phyloP scores from a whole-genome alignment of 2,797 vertebrate species.

The Semotilus atromaculatus region DNA sequence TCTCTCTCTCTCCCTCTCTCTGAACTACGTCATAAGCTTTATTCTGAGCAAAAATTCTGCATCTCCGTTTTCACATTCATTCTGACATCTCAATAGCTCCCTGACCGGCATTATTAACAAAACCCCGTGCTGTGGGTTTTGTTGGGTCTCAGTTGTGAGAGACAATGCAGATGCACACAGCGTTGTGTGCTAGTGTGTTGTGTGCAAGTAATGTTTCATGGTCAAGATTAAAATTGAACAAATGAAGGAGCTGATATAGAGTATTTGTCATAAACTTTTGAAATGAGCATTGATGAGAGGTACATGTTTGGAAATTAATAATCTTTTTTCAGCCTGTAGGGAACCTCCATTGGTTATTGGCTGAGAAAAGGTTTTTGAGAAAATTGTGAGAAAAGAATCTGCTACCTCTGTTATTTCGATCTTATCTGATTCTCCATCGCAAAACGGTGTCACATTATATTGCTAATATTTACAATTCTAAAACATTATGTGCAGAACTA shows the following conservation, averaged over 20 bases:
- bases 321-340: background rate
- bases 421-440: no score
- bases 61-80: slow-evolving; percentile 30
- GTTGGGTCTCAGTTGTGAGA: background rate
- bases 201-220: slow-evolving; percentile 18
- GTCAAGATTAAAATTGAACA: slow-evolving; percentile 29
- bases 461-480: background rate
- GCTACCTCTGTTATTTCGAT: background rate
- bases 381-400: background rate
- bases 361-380: background rate
- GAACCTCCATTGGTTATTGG: background rate
- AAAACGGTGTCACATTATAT: background rate
- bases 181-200: background rate
- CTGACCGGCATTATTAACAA: slow-evolving; percentile 5
- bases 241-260: slow-evolving; percentile 1
- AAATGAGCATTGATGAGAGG: background rate
- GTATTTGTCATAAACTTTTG: background rate
- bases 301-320: background rate
- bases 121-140: background rate
- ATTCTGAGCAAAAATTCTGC: slow-evolving; percentile 37
- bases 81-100: slow-evolving; percentile 49
- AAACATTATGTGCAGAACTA: background rate
- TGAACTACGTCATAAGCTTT: slow-evolving; percentile 1
- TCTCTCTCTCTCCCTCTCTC: background rate
- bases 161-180: background rate